phyloP scores from a whole-genome alignment of 2,888 invertebrate genomes.

The Agapostemon virescens region DNA sequence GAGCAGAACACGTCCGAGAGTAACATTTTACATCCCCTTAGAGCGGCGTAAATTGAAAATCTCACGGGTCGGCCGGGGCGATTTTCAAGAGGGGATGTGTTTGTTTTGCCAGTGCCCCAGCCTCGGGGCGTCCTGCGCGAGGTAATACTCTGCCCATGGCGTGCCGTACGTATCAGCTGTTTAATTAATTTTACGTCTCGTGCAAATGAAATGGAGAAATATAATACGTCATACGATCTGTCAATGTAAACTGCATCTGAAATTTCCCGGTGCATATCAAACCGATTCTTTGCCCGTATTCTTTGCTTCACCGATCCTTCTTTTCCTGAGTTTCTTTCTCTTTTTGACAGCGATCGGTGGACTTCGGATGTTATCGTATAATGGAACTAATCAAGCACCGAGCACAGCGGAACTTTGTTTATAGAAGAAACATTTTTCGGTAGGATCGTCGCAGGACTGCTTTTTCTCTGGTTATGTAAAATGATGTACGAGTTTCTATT shows the following conservation, averaged over 20 bases:
- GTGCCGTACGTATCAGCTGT: constrained; percentile 72
- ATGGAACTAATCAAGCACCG: background rate
- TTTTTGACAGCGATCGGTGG: background rate
- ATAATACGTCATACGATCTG: constrained; percentile 71
- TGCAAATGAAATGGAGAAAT: constrained; percentile 74
- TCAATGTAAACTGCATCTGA: constrained; percentile 39
- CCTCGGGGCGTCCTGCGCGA: constrained; percentile 39
- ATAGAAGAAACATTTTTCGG: no score
- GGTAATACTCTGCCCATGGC: constrained; percentile 41
- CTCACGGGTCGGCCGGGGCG: constrained; percentile 52
- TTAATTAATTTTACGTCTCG: constrained; percentile 77
- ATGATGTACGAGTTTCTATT: no score
- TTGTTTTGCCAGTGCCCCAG: constrained; percentile 56
- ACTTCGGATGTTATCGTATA: background rate
- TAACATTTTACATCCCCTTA: constrained; percentile 57
- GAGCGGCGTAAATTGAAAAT: constrained; percentile 65
- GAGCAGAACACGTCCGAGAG: constrained; percentile 53
- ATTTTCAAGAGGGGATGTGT: constrained; percentile 59
- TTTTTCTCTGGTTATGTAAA: no score
- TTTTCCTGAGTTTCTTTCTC: background rate
- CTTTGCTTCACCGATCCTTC: constrained; percentile 14
- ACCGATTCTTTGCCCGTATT: constrained; percentile 13
- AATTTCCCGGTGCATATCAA: constrained; percentile 40
- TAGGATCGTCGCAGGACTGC: background rate
- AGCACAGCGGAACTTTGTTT: background rate